A percentile compares a stretch with the other conserved stretches of the same genome.
These are phyloP conservation scores for Psilopogon haemacephalus DNA, from an alignment of 2,113 vertebrate species.

Conservation along the genomic window DNA sequence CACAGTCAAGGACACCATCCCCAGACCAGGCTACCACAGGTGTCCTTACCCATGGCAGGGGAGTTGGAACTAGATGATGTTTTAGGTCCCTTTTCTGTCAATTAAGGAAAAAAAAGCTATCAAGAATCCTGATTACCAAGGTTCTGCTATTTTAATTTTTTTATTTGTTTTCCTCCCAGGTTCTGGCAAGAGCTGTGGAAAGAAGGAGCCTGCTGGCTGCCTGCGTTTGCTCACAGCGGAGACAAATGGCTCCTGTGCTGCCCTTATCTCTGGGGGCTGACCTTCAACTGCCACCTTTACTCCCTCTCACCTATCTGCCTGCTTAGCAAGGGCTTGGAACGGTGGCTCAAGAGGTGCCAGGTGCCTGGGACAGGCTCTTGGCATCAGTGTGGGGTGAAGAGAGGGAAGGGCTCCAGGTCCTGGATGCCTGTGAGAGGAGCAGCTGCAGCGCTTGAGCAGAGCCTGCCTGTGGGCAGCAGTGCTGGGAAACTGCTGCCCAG, in stretches of 20 bases:
- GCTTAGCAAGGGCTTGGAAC: neutral
- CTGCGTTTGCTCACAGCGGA: conserved; percentile 13
- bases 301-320: conserved; percentile 24
- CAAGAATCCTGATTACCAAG: neutral
- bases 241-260: conserved; percentile 39
- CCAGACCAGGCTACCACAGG: too few species aligned
- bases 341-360: neutral
- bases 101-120: neutral
- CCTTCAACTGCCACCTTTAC: conserved; percentile 33
- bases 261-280: conserved; percentile 4
- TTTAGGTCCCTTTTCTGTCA: too few species aligned
- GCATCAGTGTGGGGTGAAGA: neutral
- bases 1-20: too few species aligned
- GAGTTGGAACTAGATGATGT: too few species aligned
- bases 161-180: neutral
- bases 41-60: too few species aligned
- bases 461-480: neutral
- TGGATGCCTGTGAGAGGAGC: neutral
- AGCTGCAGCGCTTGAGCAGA: neutral
- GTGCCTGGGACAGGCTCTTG: conserved; percentile 4
- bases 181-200: conserved; percentile 44
- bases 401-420: neutral
- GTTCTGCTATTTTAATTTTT: neutral
- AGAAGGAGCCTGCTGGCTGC: neutral
- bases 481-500: neutral